Percentiles rank a stretch among this genome's conserved stretches.
phyloP scores from a whole-genome alignment of 2,797 vertebrate species.

The Sorex maritimensis region DNA sequence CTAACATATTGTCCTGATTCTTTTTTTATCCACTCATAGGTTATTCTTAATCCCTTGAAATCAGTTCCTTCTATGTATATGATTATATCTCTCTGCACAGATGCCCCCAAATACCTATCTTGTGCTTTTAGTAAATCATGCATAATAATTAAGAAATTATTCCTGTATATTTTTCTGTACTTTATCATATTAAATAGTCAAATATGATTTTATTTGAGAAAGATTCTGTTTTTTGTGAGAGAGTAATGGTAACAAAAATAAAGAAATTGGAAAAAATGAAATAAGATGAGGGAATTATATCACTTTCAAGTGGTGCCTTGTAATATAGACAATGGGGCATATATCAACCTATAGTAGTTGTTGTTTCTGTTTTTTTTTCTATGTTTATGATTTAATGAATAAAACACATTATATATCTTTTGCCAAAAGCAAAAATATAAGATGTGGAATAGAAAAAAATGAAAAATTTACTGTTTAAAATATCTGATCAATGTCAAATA shows the following conservation, averaged over 20 bases:
- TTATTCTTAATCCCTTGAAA: conserved; percentile 69
- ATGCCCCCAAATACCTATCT: neutral
- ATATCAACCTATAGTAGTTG: neutral
- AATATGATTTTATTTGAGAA: neutral
- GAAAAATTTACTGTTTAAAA: neutral
- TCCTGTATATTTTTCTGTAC: neutral
- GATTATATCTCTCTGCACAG: neutral
- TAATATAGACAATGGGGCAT: conserved; percentile 6
- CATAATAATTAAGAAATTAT: conserved; percentile 68
- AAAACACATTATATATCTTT: conserved; percentile 36
- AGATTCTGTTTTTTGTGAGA: conserved; percentile 33
- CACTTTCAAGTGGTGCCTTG: neutral
- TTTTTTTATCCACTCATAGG: conserved; percentile 36
- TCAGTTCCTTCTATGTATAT: conserved; percentile 25
- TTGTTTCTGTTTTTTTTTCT: neutral
- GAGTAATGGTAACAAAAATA: conserved; percentile 2
- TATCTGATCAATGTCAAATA: neutral
- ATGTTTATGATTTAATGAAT: conserved; percentile 33
- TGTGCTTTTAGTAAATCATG: conserved; percentile 10
- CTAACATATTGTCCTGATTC: conserved; percentile 74
- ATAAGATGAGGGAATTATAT: neutral
- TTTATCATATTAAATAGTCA: conserved; percentile 47
- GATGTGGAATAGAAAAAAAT: neutral
- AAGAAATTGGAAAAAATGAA: neutral
- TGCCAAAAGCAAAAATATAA: neutral